Evolutionary conservation across 2,113 vertebrate species (phyloP).

Genomic region (Paramisgurnus dabryanus): DNA sequence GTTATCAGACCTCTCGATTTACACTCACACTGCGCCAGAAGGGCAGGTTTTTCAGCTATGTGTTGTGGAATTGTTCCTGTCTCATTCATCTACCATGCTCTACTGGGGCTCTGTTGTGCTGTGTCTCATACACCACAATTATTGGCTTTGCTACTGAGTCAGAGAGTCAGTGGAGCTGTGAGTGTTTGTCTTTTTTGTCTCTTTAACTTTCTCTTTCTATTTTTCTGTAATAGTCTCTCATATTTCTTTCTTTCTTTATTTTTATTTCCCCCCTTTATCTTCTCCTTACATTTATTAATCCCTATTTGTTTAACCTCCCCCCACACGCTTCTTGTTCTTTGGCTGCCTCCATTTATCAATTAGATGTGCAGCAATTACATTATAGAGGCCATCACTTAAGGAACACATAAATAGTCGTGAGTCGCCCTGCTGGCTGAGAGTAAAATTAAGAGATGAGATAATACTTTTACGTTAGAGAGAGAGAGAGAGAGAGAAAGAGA

Average conservation of each 20-base stretch:
- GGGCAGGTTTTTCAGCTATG: not conserved
- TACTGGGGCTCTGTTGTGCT: slow-evolving; percentile 9
- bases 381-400: slow-evolving; percentile 79
- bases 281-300: not conserved
- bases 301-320: slow-evolving; percentile 1
- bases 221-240: slow-evolving; percentile 14
- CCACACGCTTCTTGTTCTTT: slow-evolving; percentile 26
- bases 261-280: not conserved
- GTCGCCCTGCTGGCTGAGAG: slow-evolving; percentile 70
- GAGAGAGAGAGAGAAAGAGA: not conserved
- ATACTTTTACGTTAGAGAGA: slow-evolving; percentile 26
- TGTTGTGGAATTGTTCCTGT: slow-evolving; percentile 22
- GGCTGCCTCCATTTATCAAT: slow-evolving; percentile 77
- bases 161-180: slow-evolving; percentile 29
- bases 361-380: slow-evolving; percentile 87
- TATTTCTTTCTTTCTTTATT: not conserved
- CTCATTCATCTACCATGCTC: slow-evolving; percentile 38
- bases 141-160: slow-evolving; percentile 44
- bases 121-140: slow-evolving; percentile 35
- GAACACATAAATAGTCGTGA: slow-evolving; percentile 85
- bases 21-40: too few relatives aligned
- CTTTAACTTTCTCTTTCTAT: slow-evolving; percentile 11
- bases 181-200: slow-evolving; percentile 9
- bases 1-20: too few relatives aligned
- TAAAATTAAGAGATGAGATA: slow-evolving; percentile 54